Evolutionary conservation across 2,888 invertebrate genomes (phyloP), one percentile per base, ranked within the genome.

Genomic region (Melanostoma mellinum): DNA sequence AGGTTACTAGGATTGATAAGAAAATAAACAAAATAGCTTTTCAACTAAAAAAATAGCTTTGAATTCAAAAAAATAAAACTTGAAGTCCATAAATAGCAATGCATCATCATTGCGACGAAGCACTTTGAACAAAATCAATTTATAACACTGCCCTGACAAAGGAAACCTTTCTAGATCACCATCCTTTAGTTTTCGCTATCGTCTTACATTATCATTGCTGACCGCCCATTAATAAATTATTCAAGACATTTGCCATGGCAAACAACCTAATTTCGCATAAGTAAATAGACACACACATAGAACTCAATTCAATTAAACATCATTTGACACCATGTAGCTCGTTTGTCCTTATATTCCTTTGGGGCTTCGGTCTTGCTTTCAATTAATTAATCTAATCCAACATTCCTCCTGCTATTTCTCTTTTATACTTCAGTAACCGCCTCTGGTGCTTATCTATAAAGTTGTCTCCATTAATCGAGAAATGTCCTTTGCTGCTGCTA

Each of bases 241-340:
- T 61, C 68, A 69, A 61, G 40, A 73, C 61, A 61, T 9, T 33
- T 36, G 20, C 40, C 53, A 50, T 56, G 32, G 10, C 67, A 68
- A 61, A 79, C 60, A 68, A 36, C 53, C 44, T 55, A 63, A 77
- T 56, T 65, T 3, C 63, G 71, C 20, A 20, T 20, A 20, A 20
- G 20, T 77, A 77, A 77, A 77, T 77, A 69, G 71, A 77, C 63
- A 61, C 52, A 52, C 5, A 50, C 20, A 50, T 30, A 50, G 30
- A 50, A 50, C 30, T 5, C 53, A 79, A 68, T 73, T 68, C 55
- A 73, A 73, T 73, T 74, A 63, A 61, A 73, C 61, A 33, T 55
- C 50, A 48, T 61, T 56, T 68, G 60, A 72, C 60, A 60, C 68
- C 36, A 32, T 52, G 32, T 6, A 32, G 20, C 20, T 20, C 20